Percentiles rank a stretch among this genome's conserved stretches.
Conservation (phyloP, 2,113 vertebrate species). For the Misgurnus anguillicaudatus region DNA sequence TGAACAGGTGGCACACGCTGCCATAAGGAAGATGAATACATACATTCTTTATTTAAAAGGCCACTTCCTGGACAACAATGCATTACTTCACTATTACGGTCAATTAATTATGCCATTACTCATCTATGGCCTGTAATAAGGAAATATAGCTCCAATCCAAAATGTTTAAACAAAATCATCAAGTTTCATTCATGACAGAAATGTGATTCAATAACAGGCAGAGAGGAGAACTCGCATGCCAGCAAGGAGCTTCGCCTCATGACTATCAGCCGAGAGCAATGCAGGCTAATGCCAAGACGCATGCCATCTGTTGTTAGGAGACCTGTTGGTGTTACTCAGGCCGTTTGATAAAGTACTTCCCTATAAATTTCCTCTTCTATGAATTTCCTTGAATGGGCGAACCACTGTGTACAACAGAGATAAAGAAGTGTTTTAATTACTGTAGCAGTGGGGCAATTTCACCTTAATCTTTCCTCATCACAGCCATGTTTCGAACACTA, state of each 20-base stretch:
- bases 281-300: constrained; percentile 1
- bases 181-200: neutral
- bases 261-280: neutral
- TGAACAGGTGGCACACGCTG: constrained; percentile 23
- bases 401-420: constrained; percentile 3
- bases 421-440: constrained; percentile 16
- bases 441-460: constrained; percentile 16
- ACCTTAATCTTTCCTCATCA: constrained; percentile 29
- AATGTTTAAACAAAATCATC: neutral
- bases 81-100: constrained; percentile 6
- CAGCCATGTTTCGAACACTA: neutral
- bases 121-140: neutral
- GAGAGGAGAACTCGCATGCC: neutral
- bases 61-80: neutral
- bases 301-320: constrained; percentile 18
- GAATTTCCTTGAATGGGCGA: constrained; percentile 12
- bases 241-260: neutral
- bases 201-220: neutral
- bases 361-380: neutral
- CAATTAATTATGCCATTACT: constrained; percentile 20
- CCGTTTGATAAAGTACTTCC: neutral
- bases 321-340: constrained; percentile 1
- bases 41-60: constrained; percentile 10
- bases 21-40: constrained; percentile 17
- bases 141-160: neutral